Conservation (phyloP, 2,797 vertebrate genomes). For the Coregonus ussuriensis region DNA sequence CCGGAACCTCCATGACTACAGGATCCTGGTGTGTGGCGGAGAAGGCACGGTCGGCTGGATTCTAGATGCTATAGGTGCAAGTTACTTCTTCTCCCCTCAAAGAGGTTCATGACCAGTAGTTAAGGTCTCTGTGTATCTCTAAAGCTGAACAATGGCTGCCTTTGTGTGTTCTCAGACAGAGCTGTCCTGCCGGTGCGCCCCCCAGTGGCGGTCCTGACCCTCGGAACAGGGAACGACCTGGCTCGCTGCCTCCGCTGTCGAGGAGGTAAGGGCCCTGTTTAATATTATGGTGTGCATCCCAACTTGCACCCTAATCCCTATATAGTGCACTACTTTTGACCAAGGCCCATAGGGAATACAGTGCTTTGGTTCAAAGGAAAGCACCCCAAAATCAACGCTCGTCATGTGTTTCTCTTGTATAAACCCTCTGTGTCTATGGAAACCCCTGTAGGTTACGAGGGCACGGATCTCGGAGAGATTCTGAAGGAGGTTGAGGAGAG, state of each 20-base stretch:
- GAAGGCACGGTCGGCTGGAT: slow-evolving; percentile 96
- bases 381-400: too few relatives aligned
- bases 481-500: slow-evolving; percentile 85
- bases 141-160: slow-evolving; percentile 9
- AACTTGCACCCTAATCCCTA: too few relatives aligned
- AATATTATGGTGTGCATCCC: too few relatives aligned
- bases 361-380: too few relatives aligned
- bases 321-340: not conserved
- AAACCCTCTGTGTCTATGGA: slow-evolving; percentile 1
- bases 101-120: not conserved
- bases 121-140: not conserved
- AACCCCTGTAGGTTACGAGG: slow-evolving; percentile 83
- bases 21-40: slow-evolving; percentile 90
- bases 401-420: not conserved
- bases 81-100: not conserved
- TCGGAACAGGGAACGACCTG: slow-evolving; percentile 93
- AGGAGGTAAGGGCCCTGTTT: slow-evolving; percentile 77
- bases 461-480: slow-evolving; percentile 83
- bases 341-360: too few relatives aligned
- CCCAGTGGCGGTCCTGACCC: slow-evolving; percentile 86
- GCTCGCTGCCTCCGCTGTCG: slow-evolving; percentile 94
- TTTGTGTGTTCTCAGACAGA: slow-evolving; percentile 78
- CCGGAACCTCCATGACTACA: slow-evolving; percentile 79
- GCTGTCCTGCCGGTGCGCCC: slow-evolving; percentile 78
- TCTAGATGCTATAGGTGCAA: slow-evolving; percentile 87